Conservation (phyloP, 1,140 invertebrate genomes). For the Hestina assimilis region DNA sequence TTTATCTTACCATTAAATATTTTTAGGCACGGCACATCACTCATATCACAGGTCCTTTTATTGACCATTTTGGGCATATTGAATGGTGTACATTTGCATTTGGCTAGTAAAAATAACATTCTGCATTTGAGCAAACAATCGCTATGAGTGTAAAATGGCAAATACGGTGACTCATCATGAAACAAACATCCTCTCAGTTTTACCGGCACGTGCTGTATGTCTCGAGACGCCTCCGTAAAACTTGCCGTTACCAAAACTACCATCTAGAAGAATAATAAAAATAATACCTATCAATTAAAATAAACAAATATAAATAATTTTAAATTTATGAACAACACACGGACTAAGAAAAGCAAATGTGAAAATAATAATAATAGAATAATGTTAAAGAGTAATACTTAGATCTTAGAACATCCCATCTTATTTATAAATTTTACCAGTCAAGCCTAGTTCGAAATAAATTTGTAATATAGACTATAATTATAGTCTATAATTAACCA, state of each 20-base stretch:
- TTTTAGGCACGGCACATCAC: conserved; percentile 59
- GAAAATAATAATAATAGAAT: too few species aligned
- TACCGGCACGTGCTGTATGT: conserved; percentile 63
- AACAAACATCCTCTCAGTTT: conserved; percentile 66
- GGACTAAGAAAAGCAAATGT: too few species aligned
- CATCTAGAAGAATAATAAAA: conserved; percentile 52
- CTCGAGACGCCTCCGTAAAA: conserved; percentile 61
- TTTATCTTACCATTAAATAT: conserved; percentile 50
- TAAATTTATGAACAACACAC: too few species aligned
- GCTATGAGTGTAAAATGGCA: conserved; percentile 65
- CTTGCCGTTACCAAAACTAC: conserved; percentile 59
- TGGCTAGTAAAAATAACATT: conserved; percentile 69
- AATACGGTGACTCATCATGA: conserved; percentile 66
- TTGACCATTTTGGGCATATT: conserved; percentile 69
- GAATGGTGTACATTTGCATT: conserved; percentile 79
- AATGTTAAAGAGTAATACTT: too few species aligned
- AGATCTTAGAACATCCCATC: too few species aligned
- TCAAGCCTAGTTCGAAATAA: too few species aligned
- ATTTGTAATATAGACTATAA: too few species aligned
- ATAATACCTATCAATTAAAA: too few species aligned
- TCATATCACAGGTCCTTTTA: conserved; percentile 67
- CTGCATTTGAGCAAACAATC: conserved; percentile 79
- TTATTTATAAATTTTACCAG: too few species aligned
- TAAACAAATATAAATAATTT: too few species aligned
- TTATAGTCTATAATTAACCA: too few species aligned